Conservation (phyloP, 2,797 vertebrate genomes). For the Furcifer pardalis region DNA sequence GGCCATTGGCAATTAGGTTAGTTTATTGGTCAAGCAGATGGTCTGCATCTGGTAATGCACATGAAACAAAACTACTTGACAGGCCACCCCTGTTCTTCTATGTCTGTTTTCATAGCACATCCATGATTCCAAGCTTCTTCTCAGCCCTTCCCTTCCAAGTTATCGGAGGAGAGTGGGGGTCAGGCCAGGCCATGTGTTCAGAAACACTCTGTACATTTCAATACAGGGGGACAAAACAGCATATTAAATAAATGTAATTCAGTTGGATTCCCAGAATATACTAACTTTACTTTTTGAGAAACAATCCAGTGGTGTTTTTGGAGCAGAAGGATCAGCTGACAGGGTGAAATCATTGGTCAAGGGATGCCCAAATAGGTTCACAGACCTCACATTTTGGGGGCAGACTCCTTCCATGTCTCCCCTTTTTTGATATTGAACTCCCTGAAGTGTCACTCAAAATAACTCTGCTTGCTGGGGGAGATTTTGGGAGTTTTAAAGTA, state of each 20-base stretch:
- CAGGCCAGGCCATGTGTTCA: not conserved
- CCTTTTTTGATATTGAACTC: too few relatives aligned
- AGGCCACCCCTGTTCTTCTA: not conserved
- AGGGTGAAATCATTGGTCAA: too few relatives aligned
- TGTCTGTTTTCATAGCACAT: not conserved
- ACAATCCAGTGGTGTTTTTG: too few relatives aligned
- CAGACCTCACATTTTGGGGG: too few relatives aligned
- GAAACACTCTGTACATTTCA: not conserved
- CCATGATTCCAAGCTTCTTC: not conserved
- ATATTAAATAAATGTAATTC: not conserved
- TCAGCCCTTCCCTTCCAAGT: not conserved
- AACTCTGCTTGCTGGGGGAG: too few relatives aligned
- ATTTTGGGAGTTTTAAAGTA: too few relatives aligned
- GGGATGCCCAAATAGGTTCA: too few relatives aligned
- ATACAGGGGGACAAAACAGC: not conserved
- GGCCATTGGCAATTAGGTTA: conserved; percentile 1
- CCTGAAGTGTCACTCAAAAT: too few relatives aligned
- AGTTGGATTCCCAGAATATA: not conserved
- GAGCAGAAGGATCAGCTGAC: too few relatives aligned
- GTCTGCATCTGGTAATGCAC: conserved; percentile 22
- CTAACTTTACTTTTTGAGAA: too few relatives aligned
- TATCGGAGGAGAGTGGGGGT: not conserved
- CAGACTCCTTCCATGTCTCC: too few relatives aligned
- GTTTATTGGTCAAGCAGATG: conserved; percentile 24
- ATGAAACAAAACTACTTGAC: conserved; percentile 1